A percentile compares a stretch with the other conserved stretches of the same genome.
Evolutionary conservation across 2,888 invertebrate genomes (phyloP).

Genomic region (Heliconius hortense): DNA sequence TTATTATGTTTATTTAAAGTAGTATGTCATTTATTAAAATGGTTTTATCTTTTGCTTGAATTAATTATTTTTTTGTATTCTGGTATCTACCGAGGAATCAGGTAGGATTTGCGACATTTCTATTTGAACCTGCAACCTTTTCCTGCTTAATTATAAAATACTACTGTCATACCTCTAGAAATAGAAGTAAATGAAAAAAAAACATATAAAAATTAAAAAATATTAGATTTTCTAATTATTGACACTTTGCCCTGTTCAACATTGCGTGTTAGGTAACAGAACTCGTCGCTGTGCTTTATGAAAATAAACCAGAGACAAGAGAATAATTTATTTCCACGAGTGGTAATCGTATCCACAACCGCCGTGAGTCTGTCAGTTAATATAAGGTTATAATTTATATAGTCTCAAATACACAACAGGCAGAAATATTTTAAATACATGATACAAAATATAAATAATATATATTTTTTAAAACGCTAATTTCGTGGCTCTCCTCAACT

Average conservation of each 20-base stretch:
- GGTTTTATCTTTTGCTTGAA: background rate
- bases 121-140: background rate
- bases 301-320: background rate
- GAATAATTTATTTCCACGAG: background rate
- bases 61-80: background rate
- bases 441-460: background rate
- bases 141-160: background rate
- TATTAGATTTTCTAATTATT: background rate
- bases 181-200: background rate
- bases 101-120: background rate
- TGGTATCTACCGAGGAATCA: no score
- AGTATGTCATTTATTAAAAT: background rate
- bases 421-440: no score
- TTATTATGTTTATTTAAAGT: background rate
- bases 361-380: background rate
- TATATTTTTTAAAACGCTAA: constrained; percentile 21
- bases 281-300: background rate
- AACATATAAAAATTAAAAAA: background rate
- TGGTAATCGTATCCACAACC: background rate
- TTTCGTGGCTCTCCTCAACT: constrained; percentile 34
- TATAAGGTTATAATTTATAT: background rate
- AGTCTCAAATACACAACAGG: no score
- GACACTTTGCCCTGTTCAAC: background rate
- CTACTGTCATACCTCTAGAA: background rate
- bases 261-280: background rate